Conservation (phyloP, 2,888 invertebrate species). For the Cephus sareptanus region DNA sequence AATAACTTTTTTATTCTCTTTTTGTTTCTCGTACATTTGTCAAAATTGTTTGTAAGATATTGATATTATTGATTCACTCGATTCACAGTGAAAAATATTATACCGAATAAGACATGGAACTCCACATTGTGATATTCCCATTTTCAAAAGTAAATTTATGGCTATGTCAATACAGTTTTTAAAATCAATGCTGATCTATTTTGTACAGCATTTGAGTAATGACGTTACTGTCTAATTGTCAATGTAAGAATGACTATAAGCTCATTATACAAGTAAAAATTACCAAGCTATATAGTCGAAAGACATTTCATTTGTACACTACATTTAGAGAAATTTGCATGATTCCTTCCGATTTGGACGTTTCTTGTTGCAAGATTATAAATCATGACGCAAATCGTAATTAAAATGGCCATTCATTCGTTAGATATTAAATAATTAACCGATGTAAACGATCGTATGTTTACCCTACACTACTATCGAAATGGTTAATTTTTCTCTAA, state of each 20-base stretch:
- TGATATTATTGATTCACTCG: neutral
- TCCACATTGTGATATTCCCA: neutral
- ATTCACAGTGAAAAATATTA: conserved; percentile 12
- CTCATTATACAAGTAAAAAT: neutral
- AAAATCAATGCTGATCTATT: no score
- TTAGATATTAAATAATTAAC: neutral
- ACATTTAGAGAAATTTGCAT: neutral
- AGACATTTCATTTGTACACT: neutral
- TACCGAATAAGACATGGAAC: neutral
- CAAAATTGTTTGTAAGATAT: conserved; percentile 24
- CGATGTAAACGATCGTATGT: neutral
- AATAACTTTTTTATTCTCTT: conserved; percentile 12
- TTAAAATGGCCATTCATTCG: neutral
- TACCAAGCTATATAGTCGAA: neutral
- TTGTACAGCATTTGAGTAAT: neutral
- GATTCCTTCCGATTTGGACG: neutral
- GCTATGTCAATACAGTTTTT: no score
- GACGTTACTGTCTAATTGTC: neutral
- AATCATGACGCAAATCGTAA: neutral
- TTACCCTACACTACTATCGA: neutral
- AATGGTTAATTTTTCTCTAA: neutral
- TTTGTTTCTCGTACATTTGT: conserved; percentile 27
- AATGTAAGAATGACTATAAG: neutral
- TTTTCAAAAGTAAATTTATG: neutral
- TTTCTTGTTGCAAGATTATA: neutral